Base-by-base conservation (phyloP, 2,797 vertebrate species). In the Tolypeutes matacus region DNA sequence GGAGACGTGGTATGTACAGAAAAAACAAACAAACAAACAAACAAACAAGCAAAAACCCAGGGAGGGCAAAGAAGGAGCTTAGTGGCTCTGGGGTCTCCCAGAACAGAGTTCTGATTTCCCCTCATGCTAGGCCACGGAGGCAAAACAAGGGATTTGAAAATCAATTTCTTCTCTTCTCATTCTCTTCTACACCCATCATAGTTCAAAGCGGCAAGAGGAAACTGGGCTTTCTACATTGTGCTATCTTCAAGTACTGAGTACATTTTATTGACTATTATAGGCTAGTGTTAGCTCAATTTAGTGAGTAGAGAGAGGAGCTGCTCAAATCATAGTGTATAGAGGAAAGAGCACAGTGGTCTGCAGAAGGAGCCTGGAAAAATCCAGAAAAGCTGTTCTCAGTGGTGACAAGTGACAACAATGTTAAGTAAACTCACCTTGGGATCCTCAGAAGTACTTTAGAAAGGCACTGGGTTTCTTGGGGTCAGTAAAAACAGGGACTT, bases 181-280 rank as follows among this genome's bases (percentile, higher is more conserved):
- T 23, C 1, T 75, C 2, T 65, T 70, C 46, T 64, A 21, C 14
- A 36, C 21, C 7, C 0, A 2, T 11, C 9, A 0, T 4, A 15
- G n/a, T 25, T 56, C 25, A 62, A n/a, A 73, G 27, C 39, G 18
- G 21, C 23, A 27, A 83, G 11, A 7, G 14, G 7, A 56, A 56
- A 15, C 18, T 1, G 36, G 7, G 27, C 17, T 20, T 25, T 76
- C 39, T 42, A 3, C 9, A 31, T 31, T 29, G 4, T 75, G 31
- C 25, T 46, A 7, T 91, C 58, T 86, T 73, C 56, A 46, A 69
- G 56, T 25, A 23, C 29, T 10, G 36, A n/a, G n/a, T 36, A n/a
- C 14, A 49, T n/a, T 31, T 65, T 83, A 51, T 36, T 25, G n/a
- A 18, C 18, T 67, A 0, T 15, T 62, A 13, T 9, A 64, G n/a